A percentile compares a stretch with the other conserved stretches of the same genome.
These are phyloP conservation scores for Megaceryle torquata DNA, from an alignment of 2,113 vertebrate species.

Conservation along the genomic window DNA sequence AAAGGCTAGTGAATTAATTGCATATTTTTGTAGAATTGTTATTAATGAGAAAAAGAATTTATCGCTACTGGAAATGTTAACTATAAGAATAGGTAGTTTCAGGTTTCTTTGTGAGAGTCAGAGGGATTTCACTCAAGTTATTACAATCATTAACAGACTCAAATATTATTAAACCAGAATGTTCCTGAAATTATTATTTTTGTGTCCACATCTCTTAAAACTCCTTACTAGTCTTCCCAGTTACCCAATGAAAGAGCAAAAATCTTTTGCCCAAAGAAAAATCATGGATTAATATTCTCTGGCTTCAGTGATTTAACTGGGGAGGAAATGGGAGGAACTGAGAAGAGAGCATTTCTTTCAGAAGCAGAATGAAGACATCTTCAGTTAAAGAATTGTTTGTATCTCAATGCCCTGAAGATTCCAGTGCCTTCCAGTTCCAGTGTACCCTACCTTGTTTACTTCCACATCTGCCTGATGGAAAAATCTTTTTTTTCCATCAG, in stretches of 20 bases:
- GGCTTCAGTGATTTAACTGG: not conserved
- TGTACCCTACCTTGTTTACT: not conserved
- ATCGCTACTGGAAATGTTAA: not conserved
- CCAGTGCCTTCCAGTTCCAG: not conserved
- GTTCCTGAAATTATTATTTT: not conserved
- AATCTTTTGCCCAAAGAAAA: not conserved
- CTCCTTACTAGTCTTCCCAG: not conserved
- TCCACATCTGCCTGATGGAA: not conserved
- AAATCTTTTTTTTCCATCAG: not conserved
- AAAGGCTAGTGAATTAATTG: not conserved
- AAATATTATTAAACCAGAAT: not conserved
- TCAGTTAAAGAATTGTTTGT: not conserved
- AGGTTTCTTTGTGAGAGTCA: not conserved
- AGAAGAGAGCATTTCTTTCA: not conserved
- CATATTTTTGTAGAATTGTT: not conserved
- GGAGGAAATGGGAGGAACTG: rapidly evolving
- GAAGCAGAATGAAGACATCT: not conserved
- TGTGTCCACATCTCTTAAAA: not conserved
- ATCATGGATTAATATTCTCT: not conserved
- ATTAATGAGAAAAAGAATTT: not conserved
- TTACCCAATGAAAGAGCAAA: not conserved
- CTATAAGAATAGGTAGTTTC: not conserved
- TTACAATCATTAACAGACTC: not conserved
- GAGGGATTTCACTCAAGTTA: not conserved
- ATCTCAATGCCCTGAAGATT: not conserved